A percentile compares a stretch with the other conserved stretches of the same genome.
These are phyloP conservation scores for Corythornis vintsioides DNA, from an alignment of 2,113 vertebrate genomes.

Conservation along the genomic window DNA sequence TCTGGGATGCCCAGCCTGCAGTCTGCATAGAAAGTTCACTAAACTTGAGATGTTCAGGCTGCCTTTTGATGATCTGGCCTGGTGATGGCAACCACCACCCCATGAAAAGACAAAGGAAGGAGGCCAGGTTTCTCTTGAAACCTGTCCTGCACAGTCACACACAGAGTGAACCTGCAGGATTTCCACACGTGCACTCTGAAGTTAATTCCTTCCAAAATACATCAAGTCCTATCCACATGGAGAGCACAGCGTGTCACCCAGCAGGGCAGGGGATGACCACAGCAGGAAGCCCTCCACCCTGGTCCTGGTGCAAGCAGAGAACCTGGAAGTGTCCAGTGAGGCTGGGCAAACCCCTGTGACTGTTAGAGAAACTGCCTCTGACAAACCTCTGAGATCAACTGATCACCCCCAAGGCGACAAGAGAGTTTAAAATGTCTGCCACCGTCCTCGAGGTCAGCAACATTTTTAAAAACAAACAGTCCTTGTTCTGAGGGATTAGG, in stretches of 20 bases:
- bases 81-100: not conserved
- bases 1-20: not conserved
- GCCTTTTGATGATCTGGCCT: not conserved
- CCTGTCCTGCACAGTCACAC: rapidly evolving
- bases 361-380: not conserved
- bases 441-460: not conserved
- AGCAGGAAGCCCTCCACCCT: not conserved
- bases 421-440: not conserved
- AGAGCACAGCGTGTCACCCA: not conserved
- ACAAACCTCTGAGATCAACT: not conserved
- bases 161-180: not conserved
- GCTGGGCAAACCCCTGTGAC: not conserved
- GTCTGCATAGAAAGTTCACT: not conserved
- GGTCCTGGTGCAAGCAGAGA: not conserved
- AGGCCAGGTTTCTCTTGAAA: not conserved
- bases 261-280: not conserved
- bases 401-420: not conserved
- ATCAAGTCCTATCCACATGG: rapidly evolving
- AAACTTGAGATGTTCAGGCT: not conserved
- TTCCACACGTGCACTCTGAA: rapidly evolving
- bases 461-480: not conserved
- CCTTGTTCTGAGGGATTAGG: not conserved
- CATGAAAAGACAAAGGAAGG: not conserved
- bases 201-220: rapidly evolving
- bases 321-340: not conserved